phyloP scores from a whole-genome alignment of 2,113 vertebrate species.

The Phrynocephalus versicolor region DNA sequence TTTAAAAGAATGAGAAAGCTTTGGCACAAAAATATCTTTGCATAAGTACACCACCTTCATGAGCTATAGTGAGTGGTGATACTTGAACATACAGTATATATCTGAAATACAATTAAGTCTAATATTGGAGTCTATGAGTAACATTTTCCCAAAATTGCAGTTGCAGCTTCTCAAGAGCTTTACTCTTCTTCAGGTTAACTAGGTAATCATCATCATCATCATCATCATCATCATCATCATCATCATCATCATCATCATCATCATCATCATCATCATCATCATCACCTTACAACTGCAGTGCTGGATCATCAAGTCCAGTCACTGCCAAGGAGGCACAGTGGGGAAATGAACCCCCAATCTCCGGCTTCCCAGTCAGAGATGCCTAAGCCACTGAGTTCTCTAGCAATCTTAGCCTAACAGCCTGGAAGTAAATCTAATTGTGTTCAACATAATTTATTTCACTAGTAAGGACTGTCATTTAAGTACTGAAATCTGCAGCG shows the following conservation, averaged over 20 bases:
- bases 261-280: too few species aligned
- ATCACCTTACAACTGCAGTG: too few species aligned
- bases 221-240: too few species aligned
- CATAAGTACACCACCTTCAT: neutral
- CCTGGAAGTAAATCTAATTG: neutral
- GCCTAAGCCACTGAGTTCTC: too few species aligned
- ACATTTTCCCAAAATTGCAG: neutral
- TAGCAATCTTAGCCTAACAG: too few species aligned
- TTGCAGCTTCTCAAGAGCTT: neutral
- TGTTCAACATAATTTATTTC: neutral
- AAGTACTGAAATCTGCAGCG: neutral
- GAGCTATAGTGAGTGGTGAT: neutral
- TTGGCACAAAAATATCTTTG: neutral
- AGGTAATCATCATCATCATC: neutral
- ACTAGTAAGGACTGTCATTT: neutral
- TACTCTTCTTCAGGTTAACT: neutral
- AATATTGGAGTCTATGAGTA: slow-evolving; percentile 10
- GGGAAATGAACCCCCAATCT: too few species aligned
- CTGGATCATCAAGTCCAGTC: too few species aligned
- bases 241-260: too few species aligned
- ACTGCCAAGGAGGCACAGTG: too few species aligned
- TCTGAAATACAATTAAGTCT: slow-evolving; percentile 15
- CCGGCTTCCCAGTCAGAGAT: too few species aligned
- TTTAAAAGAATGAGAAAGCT: neutral
- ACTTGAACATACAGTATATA: neutral